These are phyloP conservation scores for Centropus bengalensis DNA, from an alignment of 2,113 vertebrate genomes.

Conservation along the genomic window DNA sequence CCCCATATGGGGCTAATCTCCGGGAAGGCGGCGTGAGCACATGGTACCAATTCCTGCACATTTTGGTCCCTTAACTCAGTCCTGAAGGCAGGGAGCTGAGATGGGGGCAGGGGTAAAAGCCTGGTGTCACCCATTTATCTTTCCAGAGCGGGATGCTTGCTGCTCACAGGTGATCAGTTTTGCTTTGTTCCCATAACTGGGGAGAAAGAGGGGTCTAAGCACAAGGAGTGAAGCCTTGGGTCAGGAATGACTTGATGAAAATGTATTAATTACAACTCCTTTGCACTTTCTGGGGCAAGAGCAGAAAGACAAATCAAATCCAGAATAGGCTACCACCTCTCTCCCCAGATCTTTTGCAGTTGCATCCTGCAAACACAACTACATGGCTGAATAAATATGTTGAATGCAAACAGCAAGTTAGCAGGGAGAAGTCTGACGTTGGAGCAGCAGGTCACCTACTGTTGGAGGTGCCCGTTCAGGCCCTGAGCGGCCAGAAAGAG, in stretches of 20 bases:
- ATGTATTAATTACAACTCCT: background rate
- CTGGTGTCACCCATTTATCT: background rate
- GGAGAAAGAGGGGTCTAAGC: background rate
- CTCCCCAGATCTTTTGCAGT: background rate
- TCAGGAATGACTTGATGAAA: background rate
- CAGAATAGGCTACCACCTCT: background rate
- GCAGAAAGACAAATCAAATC: accelerated
- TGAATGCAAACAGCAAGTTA: background rate
- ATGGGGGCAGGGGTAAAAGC: slow-evolving; percentile 12
- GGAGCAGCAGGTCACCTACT: background rate
- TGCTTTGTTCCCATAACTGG: background rate
- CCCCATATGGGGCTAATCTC: slow-evolving; percentile 75
- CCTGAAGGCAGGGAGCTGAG: slow-evolving; percentile 52
- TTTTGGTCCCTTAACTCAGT: slow-evolving; percentile 69
- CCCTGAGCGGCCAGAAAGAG: accelerated
- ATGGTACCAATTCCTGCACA: slow-evolving; percentile 70
- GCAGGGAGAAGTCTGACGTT: background rate
- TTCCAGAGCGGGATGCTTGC: background rate
- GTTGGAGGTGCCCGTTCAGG: background rate
- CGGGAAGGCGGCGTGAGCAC: slow-evolving; percentile 54
- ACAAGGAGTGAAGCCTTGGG: background rate
- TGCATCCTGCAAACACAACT: background rate
- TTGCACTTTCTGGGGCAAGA: background rate
- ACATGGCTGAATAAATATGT: accelerated
- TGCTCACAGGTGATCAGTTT: background rate